These are phyloP conservation scores for Cremastobaeus sp. DNA, from an alignment of 2,888 invertebrate species.

Conservation along the genomic window DNA sequence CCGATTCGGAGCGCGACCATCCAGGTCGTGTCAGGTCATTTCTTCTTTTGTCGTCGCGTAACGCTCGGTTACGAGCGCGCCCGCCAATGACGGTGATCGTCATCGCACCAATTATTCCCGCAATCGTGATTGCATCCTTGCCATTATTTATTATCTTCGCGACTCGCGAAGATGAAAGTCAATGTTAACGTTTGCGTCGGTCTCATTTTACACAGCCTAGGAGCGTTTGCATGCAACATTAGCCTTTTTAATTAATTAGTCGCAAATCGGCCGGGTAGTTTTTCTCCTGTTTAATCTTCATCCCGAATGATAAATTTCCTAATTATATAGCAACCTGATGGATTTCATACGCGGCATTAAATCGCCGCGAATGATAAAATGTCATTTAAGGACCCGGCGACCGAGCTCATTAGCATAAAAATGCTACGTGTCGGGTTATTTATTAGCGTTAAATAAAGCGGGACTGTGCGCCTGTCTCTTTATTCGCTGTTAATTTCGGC, in stretches of 20 bases:
- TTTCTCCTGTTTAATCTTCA: neutral
- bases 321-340: constrained; percentile 2
- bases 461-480: constrained; percentile 5
- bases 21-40: constrained; percentile 49
- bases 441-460: constrained; percentile 10
- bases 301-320: neutral
- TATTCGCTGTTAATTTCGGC: constrained; percentile 20
- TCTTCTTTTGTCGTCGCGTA: constrained; percentile 42
- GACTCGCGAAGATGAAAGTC: constrained; percentile 27
- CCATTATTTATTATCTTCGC: constrained; percentile 12
- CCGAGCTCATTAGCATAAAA: constrained; percentile 21
- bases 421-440: constrained; percentile 16
- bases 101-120: constrained; percentile 35
- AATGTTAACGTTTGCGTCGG: constrained; percentile 30
- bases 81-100: constrained; percentile 44
- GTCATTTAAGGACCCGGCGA: too few relatives aligned
- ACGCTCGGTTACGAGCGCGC: constrained; percentile 47
- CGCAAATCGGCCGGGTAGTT: neutral
- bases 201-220: constrained; percentile 6
- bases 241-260: neutral
- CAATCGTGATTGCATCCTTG: constrained; percentile 32
- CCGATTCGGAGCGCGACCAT: constrained; percentile 54
- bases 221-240: too few relatives aligned
- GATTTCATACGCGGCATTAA: neutral
- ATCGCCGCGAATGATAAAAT: neutral